Percentiles rank a stretch among this genome's conserved stretches.
These are phyloP conservation scores for Aporophyla nigra DNA, from an alignment of 2,888 invertebrate genomes.

Conservation along the genomic window DNA sequence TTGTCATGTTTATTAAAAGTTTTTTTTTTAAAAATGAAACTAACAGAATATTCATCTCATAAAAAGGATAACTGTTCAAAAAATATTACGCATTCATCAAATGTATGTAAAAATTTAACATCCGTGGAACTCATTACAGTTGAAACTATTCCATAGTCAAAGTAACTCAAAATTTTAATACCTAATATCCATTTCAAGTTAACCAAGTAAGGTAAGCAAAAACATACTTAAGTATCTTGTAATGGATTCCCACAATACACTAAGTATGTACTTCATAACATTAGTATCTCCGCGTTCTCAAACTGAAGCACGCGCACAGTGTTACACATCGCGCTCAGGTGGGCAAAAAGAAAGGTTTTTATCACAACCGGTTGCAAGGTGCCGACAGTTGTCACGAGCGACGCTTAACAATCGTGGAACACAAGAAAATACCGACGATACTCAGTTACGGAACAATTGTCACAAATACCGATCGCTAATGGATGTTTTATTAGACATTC, in stretches of 20 bases:
- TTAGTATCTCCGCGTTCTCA: constrained; percentile 24
- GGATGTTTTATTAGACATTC: constrained; percentile 73
- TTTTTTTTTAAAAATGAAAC: not conserved
- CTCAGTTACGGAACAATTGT: constrained; percentile 71
- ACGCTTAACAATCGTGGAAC: constrained; percentile 73
- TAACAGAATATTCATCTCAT: not conserved
- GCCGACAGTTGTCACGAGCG: constrained; percentile 77
- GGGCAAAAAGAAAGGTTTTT: constrained; percentile 77
- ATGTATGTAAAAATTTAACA: not conserved
- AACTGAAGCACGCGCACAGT: constrained; percentile 78
- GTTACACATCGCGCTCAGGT: constrained; percentile 75
- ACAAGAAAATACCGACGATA: constrained; percentile 73
- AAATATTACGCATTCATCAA: constrained; percentile 3
- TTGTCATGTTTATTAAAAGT: not conserved
- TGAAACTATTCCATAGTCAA: not conserved
- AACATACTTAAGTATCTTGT: constrained; percentile 6
- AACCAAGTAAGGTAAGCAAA: constrained; percentile 19
- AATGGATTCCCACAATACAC: constrained; percentile 21
- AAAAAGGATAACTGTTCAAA: not conserved
- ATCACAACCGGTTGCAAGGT: constrained; percentile 77
- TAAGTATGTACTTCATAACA: constrained; percentile 16
- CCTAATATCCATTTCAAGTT: constrained; percentile 14
- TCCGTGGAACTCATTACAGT: not conserved
- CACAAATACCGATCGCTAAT: constrained; percentile 66
- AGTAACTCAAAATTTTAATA: constrained; percentile 13